Percentiles rank a stretch among this genome's conserved stretches.
phyloP scores from a whole-genome alignment of 2,888 invertebrate genomes.

The Amiota mariae region DNA sequence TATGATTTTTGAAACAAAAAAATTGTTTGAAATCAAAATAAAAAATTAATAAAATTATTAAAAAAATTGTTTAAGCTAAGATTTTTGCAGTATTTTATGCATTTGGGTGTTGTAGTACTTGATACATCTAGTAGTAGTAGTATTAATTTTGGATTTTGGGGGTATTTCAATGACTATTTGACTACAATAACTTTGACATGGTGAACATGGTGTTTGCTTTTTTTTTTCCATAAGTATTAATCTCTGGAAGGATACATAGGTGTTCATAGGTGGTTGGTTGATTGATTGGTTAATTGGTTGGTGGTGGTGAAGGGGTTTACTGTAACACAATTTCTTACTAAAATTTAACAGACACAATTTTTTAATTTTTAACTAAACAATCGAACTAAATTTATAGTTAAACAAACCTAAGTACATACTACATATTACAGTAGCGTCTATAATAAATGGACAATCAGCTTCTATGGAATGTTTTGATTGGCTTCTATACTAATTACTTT shows the following conservation, averaged over 20 bases:
- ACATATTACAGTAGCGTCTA: conserved; percentile 14
- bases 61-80: conserved; percentile 21
- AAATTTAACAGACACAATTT: not conserved
- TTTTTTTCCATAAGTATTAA: not conserved
- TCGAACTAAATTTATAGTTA: not conserved
- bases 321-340: not conserved
- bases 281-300: no score
- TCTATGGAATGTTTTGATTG: no score
- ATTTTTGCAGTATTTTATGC: conserved; percentile 58
- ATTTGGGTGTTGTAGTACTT: conserved; percentile 46
- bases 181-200: not conserved
- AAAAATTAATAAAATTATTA: conserved; percentile 35
- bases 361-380: not conserved
- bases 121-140: no score
- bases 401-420: conserved; percentile 18
- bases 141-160: not conserved
- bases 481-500: not conserved
- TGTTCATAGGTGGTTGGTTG: not conserved
- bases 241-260: not conserved
- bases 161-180: not conserved
- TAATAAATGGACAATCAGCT: not conserved
- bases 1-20: conserved; percentile 8
- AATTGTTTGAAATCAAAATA: conserved; percentile 28
- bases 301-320: not conserved
- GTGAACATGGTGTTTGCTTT: not conserved